Evolutionary conservation across 2,113 vertebrate genomes (phyloP), one percentile per base, ranked within the genome.

Genomic region (Promerops cafer): DNA sequence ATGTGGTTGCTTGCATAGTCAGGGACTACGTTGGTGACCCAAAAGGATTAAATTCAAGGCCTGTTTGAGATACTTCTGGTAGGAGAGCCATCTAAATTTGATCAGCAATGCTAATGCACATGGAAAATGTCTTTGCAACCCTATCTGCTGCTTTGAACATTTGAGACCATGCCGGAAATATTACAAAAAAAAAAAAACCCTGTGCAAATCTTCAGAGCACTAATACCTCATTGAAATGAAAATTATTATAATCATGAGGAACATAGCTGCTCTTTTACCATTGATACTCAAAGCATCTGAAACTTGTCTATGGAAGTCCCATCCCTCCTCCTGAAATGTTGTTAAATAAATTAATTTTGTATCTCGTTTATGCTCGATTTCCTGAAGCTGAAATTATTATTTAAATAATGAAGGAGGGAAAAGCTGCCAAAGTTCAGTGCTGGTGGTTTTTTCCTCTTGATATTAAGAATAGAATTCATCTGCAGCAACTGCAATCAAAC

Each of bases 161-260:
- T 54, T 2, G 0, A 91, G 66, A 83, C 42, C 45, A 56, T 3
- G 27, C 26, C 0, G 21, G 21, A 33, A 60, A 64, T 93, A 87
- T 60, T 9, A 79, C 5, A 44, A 42, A 66, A 75, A 56, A 49
- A 75, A 74, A 49, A 37, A 61, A 52, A 16, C 10, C 8, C n/a
- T 40, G 68, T 23, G 33, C 45, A 92, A 81, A 83, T 81, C 86
- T 93, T 74, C 83, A 75, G 50, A 86, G 60, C 52, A 70, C 82
- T 86, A 95, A 95, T 69, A 95, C 68, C 80, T 88, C 66, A 61
- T 5, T 66, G 88, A 95, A 94, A 94, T 89, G 76, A 92, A 88
- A 95, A 91, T 81, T 92, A 93, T 92, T 74, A 82, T 87, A 85
- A 96, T 83, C 85, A 90, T 27, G 20, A 80, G 42, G 54, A 83